Evolutionary conservation across 2,888 invertebrate genomes (phyloP).

Genomic region (Mystacides longicornis): DNA sequence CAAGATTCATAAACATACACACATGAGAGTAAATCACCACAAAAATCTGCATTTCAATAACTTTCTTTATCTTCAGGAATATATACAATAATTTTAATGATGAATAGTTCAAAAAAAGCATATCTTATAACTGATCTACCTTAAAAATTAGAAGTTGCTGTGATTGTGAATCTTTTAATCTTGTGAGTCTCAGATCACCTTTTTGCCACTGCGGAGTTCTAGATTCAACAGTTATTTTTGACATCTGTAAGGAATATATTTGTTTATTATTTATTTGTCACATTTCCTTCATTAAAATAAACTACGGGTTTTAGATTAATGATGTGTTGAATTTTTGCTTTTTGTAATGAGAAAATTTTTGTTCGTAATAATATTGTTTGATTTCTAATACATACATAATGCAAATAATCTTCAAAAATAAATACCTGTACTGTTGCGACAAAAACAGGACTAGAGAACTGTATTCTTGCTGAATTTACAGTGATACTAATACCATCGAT

Average conservation of each 20-base stretch:
- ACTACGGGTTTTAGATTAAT: background rate
- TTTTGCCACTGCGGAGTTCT: constrained; percentile 86
- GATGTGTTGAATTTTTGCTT: background rate
- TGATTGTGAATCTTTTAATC: constrained; percentile 81
- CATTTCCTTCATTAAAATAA: background rate
- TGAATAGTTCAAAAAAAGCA: background rate
- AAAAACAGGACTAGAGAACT: constrained; percentile 92
- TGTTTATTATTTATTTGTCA: constrained; percentile 1
- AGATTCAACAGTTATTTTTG: constrained; percentile 88
- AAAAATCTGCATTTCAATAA: background rate
- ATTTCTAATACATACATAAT: background rate
- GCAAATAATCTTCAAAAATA: background rate
- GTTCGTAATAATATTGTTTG: background rate
- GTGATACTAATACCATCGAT: constrained; percentile 96
- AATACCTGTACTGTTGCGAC: constrained; percentile 88
- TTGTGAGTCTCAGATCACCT: constrained; percentile 81
- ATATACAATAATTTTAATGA: background rate
- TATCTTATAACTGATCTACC: constrained; percentile 30
- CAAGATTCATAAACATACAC: background rate
- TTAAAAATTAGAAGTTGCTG: constrained; percentile 94
- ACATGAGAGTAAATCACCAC: background rate
- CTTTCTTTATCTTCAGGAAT: background rate
- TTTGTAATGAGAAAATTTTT: background rate
- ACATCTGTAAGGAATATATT: constrained; percentile 56
- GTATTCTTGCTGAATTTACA: constrained; percentile 90